Percentiles rank a stretch among this genome's conserved stretches.
phyloP scores from a whole-genome alignment of 2,113 vertebrate species.

The Mus spicilegus region DNA sequence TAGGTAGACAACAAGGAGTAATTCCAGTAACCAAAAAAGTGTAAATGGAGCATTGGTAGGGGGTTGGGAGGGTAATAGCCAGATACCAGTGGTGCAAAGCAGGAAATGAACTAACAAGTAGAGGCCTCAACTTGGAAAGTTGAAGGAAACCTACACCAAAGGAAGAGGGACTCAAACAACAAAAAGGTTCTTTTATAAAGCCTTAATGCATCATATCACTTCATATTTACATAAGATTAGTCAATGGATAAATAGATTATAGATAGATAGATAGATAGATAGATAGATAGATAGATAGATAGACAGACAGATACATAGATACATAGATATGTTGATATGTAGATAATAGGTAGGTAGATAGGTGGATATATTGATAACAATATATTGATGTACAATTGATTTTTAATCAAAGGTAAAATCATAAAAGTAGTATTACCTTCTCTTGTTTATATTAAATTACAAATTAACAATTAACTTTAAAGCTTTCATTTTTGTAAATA shows the following conservation, averaged over 20 bases:
- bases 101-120: neutral
- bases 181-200: neutral
- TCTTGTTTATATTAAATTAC: conserved; percentile 45
- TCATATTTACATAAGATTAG: neutral
- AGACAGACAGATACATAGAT: neutral
- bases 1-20: neutral
- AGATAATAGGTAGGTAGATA: too few relatives aligned
- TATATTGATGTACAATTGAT: neutral
- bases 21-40: neutral
- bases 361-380: too few relatives aligned
- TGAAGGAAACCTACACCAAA: neutral
- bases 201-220: neutral
- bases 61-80: neutral
- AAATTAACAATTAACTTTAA: conserved; percentile 85
- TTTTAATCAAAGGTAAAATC: neutral
- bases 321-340: too few relatives aligned
- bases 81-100: neutral
- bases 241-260: neutral
- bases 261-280: neutral
- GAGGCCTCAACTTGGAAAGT: neutral
- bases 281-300: neutral
- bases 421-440: neutral
- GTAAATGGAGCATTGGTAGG: neutral
- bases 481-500: conserved; percentile 71
- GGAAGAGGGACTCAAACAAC: neutral